phyloP scores from a whole-genome alignment of 2,797 vertebrate species.

The Rachycentron canadum region DNA sequence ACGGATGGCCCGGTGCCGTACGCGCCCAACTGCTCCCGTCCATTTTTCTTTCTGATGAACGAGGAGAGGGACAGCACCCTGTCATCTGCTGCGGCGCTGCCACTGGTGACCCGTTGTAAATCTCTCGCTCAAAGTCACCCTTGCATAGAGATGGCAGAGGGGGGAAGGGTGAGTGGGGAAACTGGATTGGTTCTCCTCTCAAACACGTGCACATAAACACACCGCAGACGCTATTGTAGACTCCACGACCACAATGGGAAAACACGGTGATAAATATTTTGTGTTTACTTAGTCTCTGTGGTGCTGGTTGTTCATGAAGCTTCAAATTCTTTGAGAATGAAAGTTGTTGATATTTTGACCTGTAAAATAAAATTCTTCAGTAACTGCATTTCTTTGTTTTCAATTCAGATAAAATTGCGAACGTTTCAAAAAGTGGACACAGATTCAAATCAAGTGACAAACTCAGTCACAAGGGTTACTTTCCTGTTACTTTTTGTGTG shows the following conservation, averaged over 20 bases:
- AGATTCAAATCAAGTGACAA: not conserved
- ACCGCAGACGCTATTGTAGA: not conserved
- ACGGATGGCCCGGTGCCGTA: slow-evolving; percentile 77
- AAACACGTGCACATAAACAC: slow-evolving; percentile 7
- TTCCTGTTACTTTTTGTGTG: no score
- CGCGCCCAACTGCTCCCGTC: slow-evolving; percentile 63
- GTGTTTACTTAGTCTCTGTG: no score
- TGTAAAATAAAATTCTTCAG: not conserved
- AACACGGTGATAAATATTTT: not conserved
- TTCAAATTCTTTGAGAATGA: no score
- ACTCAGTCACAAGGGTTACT: not conserved
- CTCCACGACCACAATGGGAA: not conserved
- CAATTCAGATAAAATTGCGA: not conserved
- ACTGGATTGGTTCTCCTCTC: not conserved
- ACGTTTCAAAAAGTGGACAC: not conserved
- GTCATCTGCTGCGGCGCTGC: slow-evolving; percentile 67
- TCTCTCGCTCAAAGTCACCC: slow-evolving; percentile 77
- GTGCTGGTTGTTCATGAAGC: no score
- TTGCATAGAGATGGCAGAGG: slow-evolving; percentile 24
- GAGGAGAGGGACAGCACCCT: slow-evolving; percentile 72
- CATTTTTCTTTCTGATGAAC: slow-evolving; percentile 82
- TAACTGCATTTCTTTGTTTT: not conserved
- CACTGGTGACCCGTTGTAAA: slow-evolving; percentile 67
- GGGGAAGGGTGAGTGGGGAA: not conserved
- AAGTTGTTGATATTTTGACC: no score